Evolutionary conservation across 2,113 vertebrate genomes (phyloP), one percentile per base, ranked within the genome.

Genomic region (Pterocles orientalis): DNA sequence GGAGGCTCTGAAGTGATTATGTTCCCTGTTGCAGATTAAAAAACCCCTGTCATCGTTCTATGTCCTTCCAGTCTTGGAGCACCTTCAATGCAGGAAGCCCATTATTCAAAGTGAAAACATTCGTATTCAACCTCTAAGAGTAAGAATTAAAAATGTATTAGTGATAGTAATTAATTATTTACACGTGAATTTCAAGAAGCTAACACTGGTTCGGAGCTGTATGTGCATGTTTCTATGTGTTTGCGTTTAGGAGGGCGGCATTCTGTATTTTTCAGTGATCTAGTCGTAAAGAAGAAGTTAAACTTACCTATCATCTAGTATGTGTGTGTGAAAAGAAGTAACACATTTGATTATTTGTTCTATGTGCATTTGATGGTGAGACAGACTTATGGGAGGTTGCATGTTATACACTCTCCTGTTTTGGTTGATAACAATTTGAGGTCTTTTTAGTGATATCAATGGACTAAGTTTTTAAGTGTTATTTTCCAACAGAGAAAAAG

Each of bases 171-270:
- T 92, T 68, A 72, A 81, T 69, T 19, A 86, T 83, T 90, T 86
- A 26, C 18, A 3, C 43, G 25, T 61, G 23, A 89, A 73, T 90
- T 88, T 93, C 45, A 66, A 77, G 64, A 90, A 83, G 29, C 14
- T 82, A 26, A 14, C 33, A 43, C 36, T 25, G 4, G 8, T 84
- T 82, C 41, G 62, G 28, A 75, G 10, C 7, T 73, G 18, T 2
- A 0, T 43, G 17, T 66, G 16, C 47, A 23, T 0, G 0, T 29
- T 7, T 18, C 2, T 43, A 23, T 45, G 7, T 29, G 10, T 43
- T 21, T 62, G 9, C 66, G 7, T n/a, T 24, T 19, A 20, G 39
- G n/a, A 45, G 6, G 10, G 11, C 53, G 34, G 3, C 34, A 51
- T 54, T 94, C 25, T 56, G 11, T 69, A 47, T 53, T 78, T 75